These are phyloP conservation scores for Anaspis maculata DNA, from an alignment of 2,888 invertebrate species.

Conservation along the genomic window DNA sequence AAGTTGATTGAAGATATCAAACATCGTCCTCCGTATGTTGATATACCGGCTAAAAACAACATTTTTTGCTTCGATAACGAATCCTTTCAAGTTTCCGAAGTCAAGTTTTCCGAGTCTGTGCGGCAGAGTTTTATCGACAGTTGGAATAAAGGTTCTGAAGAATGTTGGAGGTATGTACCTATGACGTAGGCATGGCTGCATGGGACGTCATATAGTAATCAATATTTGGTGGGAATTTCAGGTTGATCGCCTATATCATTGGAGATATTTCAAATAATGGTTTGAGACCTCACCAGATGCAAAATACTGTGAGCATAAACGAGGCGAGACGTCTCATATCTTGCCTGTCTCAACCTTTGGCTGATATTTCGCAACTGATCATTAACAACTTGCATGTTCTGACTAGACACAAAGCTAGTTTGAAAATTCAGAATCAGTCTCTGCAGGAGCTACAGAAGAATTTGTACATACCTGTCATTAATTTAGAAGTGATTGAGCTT, in stretches of 20 bases:
- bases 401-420: slow-evolving; percentile 21
- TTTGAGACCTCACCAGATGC: slow-evolving; percentile 29
- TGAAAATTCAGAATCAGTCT: slow-evolving; percentile 18
- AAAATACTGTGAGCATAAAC: slow-evolving; percentile 33
- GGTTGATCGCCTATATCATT: neutral
- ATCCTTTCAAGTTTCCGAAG: slow-evolving; percentile 31
- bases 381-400: slow-evolving; percentile 29
- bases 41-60: slow-evolving; percentile 25
- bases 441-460: slow-evolving; percentile 26
- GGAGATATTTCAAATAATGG: neutral
- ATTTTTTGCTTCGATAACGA: slow-evolving; percentile 37
- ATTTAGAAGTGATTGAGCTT: slow-evolving; percentile 23
- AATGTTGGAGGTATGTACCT: slow-evolving; percentile 28
- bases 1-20: slow-evolving; percentile 23
- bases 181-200: too few relatives aligned
- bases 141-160: slow-evolving; percentile 22
- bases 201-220: too few relatives aligned
- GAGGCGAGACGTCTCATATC: slow-evolving; percentile 31
- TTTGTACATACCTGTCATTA: slow-evolving; percentile 29
- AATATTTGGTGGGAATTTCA: too few relatives aligned
- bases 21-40: slow-evolving; percentile 22
- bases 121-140: slow-evolving; percentile 16
- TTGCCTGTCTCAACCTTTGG: slow-evolving; percentile 32
- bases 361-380: slow-evolving; percentile 32
- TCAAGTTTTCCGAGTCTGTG: slow-evolving; percentile 15